Conservation (phyloP, 2,797 vertebrate species). For the Periparus ater region DNA sequence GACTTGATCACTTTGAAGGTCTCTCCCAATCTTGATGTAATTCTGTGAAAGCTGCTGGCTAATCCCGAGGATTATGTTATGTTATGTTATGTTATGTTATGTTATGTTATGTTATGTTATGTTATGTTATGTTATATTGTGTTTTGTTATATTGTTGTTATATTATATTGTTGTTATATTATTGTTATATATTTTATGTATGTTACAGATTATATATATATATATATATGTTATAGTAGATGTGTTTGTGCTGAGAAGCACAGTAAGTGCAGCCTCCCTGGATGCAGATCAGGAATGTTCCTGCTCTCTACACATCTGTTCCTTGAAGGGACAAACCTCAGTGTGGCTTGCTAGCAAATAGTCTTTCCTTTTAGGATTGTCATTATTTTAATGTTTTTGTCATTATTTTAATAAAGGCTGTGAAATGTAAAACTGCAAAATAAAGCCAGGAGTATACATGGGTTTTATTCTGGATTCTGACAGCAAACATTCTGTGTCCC, state of each 20-base stretch:
- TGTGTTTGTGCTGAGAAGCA: not conserved
- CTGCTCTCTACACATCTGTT: not conserved
- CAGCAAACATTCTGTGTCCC: not conserved
- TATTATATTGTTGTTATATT: not conserved
- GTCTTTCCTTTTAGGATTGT: not conserved
- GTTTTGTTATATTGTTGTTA: too few relatives aligned
- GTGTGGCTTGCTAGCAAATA: not conserved
- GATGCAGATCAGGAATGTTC: not conserved
- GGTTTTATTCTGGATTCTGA: not conserved
- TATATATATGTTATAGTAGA: too few relatives aligned
- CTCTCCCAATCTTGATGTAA: not conserved
- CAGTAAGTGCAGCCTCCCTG: not conserved
- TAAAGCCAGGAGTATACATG: rapidly evolving
- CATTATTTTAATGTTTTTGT: not conserved
- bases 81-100: not conserved
- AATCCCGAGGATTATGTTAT: not conserved
- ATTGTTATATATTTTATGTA: too few relatives aligned
- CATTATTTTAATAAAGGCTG: not conserved
- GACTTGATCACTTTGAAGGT: not conserved
- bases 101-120: too few relatives aligned
- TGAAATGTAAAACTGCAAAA: not conserved
- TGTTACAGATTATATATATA: too few relatives aligned
- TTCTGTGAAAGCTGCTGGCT: not conserved
- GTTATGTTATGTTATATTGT: too few relatives aligned
- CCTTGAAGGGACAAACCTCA: not conserved